Evolutionary conservation across 2,113 vertebrate species (phyloP).

Genomic region (Eulemur rufifrons): DNA sequence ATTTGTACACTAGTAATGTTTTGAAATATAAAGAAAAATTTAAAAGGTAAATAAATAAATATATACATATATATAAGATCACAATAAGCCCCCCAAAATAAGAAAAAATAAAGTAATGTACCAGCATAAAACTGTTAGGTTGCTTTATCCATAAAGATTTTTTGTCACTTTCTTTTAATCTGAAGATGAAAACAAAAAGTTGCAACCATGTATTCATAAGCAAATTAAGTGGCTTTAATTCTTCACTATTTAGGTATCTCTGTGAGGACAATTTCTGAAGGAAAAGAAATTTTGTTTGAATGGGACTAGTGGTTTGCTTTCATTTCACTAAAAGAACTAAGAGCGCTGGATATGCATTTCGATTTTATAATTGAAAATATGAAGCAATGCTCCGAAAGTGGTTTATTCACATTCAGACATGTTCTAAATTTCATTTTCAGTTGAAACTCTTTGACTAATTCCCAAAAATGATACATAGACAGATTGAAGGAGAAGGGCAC

Average conservation of each 20-base stretch:
- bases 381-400: background rate
- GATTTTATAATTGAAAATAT: conserved; percentile 43
- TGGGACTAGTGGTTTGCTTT: background rate
- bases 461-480: background rate
- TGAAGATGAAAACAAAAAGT: background rate
- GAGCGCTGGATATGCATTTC: background rate
- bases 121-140: background rate
- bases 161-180: background rate
- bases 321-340: background rate
- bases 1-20: no score
- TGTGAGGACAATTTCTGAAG: background rate
- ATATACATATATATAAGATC: no score
- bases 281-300: background rate
- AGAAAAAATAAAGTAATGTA: background rate
- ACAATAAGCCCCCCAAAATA: no score
- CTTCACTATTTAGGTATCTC: background rate
- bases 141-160: background rate
- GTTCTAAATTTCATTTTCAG: background rate
- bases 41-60: no score
- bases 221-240: background rate
- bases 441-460: background rate
- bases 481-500: background rate
- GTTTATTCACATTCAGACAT: background rate
- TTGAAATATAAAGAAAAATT: no score
- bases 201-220: background rate